phyloP scores from a whole-genome alignment of 64 coral and sea anemone genomes.

The Montipora cactus region DNA sequence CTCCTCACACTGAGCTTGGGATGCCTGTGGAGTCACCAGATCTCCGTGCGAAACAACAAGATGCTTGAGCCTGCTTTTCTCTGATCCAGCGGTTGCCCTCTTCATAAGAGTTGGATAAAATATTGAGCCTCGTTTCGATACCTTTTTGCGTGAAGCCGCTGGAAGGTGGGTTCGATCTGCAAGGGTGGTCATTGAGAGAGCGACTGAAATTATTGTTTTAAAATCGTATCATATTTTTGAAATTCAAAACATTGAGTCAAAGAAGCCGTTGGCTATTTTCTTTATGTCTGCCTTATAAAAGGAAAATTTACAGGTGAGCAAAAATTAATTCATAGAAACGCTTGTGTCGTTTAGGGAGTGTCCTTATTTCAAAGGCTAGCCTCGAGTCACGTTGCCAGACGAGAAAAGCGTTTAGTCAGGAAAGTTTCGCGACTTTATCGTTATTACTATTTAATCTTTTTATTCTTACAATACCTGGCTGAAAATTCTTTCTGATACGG shows the following conservation, averaged over 20 bases:
- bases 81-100: background rate
- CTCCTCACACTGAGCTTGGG: too few species aligned
- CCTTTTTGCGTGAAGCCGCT: background rate
- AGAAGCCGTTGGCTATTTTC: conserved; percentile 19
- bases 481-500: background rate
- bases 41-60: too few species aligned
- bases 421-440: background rate
- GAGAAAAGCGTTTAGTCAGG: background rate
- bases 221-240: conserved; percentile 59
- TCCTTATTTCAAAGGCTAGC: background rate
- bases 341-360: background rate
- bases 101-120: background rate
- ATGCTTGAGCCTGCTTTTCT: background rate
- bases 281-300: conserved; percentile 38
- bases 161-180: background rate
- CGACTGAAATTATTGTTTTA: conserved; percentile 36
- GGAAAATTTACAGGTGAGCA: conserved; percentile 24
- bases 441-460: conserved; percentile 15
- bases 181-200: background rate
- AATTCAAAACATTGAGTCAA: conserved; percentile 46
- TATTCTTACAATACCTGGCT: background rate
- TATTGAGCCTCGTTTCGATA: background rate
- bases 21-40: too few species aligned
- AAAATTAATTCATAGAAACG: background rate
- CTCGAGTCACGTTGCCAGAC: background rate